phyloP scores from a whole-genome alignment of 92 coral and sea anemone species.

The Scolanthus callimorphus region DNA sequence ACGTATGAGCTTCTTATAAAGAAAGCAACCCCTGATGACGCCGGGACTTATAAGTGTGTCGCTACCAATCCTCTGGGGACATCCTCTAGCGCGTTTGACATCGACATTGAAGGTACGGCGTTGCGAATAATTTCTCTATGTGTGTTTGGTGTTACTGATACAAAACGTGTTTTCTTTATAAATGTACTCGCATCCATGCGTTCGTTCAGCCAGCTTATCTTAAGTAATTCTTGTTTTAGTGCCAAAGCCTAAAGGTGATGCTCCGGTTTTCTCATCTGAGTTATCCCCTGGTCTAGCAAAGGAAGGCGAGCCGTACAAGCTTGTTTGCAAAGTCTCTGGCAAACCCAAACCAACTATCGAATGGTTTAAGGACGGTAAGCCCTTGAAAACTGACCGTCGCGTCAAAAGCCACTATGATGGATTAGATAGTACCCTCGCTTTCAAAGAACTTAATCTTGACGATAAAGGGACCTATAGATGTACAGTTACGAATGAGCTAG shows the following conservation, averaged over 20 bases:
- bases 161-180: too few species aligned
- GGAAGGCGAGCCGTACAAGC: constrained; percentile 71
- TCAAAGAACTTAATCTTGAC: constrained; percentile 62
- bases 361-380: constrained; percentile 77
- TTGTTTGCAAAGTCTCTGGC: constrained; percentile 60
- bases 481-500: constrained; percentile 64
- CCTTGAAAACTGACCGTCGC: constrained; percentile 57
- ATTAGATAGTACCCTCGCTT: constrained; percentile 46
- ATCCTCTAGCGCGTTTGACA: constrained; percentile 39
- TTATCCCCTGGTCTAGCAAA: constrained; percentile 50
- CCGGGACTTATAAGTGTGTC: constrained; percentile 68
- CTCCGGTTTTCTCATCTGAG: constrained; percentile 62
- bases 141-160: too few species aligned
- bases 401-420: constrained; percentile 60
- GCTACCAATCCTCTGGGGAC: constrained; percentile 46
- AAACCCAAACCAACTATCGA: constrained; percentile 53
- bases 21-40: constrained; percentile 51
- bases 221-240: constrained; percentile 49
- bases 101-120: constrained; percentile 44
- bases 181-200: too few species aligned
- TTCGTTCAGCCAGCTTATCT: too few species aligned
- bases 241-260: constrained; percentile 65
- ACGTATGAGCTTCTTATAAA: constrained; percentile 47
- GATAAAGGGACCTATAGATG: constrained; percentile 85
- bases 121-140: not conserved